Conservation (phyloP, 2,888 invertebrate genomes). For the Monochamus alternatus region DNA sequence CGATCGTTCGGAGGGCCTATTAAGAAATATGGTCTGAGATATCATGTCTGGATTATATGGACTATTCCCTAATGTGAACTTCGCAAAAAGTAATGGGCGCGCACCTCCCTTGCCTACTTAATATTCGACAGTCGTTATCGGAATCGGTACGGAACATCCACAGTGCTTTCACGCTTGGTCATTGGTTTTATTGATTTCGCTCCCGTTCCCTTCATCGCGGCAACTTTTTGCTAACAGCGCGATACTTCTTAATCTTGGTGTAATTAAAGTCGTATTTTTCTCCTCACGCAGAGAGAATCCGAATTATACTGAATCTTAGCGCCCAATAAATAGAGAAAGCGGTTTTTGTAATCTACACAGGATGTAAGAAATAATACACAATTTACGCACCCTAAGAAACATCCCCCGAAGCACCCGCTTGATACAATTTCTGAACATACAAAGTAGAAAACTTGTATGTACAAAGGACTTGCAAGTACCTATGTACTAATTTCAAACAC, state of each 20-base stretch:
- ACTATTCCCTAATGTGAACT: slow-evolving; percentile 62
- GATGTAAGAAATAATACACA: too few relatives aligned
- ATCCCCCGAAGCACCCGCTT: too few relatives aligned
- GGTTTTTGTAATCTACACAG: too few relatives aligned
- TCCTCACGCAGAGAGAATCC: neutral
- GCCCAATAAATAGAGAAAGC: too few relatives aligned
- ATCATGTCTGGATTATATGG: slow-evolving; percentile 61
- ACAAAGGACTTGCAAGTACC: too few relatives aligned
- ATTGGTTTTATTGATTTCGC: slow-evolving; percentile 52
- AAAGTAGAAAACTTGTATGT: too few relatives aligned
- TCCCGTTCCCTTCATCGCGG: neutral
- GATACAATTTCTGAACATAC: too few relatives aligned
- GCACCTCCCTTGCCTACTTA: slow-evolving; percentile 52
- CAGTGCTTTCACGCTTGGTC: slow-evolving; percentile 42
- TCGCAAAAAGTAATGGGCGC: slow-evolving; percentile 58
- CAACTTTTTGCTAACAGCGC: neutral
- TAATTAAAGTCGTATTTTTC: neutral
- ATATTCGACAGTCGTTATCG: slow-evolving; percentile 45
- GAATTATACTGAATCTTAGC: neutral
- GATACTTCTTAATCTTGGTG: slow-evolving; percentile 6
- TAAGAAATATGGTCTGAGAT: slow-evolving; percentile 45
- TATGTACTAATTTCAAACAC: too few relatives aligned
- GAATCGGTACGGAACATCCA: slow-evolving; percentile 40
- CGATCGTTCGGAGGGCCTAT: slow-evolving; percentile 27
- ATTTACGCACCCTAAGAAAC: too few relatives aligned